A percentile compares a stretch with the other conserved stretches of the same genome.
phyloP scores from a whole-genome alignment of 2,113 vertebrate genomes.

The Equus quagga region DNA sequence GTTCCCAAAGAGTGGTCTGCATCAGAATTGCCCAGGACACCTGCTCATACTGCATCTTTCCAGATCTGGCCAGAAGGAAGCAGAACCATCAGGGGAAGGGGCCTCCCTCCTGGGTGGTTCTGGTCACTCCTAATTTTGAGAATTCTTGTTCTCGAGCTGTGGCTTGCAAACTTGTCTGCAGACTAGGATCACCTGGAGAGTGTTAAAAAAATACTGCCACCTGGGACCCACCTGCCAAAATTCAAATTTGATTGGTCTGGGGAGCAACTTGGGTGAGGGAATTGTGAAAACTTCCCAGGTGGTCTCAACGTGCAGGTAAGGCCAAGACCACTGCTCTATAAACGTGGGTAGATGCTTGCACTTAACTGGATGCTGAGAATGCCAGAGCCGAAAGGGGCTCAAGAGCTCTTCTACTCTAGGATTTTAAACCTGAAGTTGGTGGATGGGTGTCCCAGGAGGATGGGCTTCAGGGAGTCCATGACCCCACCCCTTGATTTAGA shows the following conservation, averaged over 20 bases:
- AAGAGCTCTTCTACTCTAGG: no score
- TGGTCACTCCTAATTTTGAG: background rate
- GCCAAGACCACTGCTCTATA: background rate
- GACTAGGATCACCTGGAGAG: background rate
- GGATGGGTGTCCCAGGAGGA: rapidly evolving
- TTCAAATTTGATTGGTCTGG: background rate
- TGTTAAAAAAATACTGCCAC: background rate
- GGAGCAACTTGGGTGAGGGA: background rate
- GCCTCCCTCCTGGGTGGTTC: background rate
- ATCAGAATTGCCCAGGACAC: background rate
- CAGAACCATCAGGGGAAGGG: rapidly evolving
- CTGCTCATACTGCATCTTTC: background rate
- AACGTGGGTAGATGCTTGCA: background rate
- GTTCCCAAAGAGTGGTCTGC: background rate
- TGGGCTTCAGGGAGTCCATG: background rate
- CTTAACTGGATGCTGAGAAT: background rate
- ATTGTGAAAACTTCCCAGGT: background rate
- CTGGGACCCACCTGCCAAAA: background rate
- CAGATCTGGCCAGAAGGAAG: background rate
- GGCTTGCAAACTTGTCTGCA: background rate
- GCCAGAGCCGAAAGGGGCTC: rapidly evolving
- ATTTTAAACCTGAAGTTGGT: background rate
- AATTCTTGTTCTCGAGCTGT: background rate
- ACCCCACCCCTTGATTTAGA: background rate
- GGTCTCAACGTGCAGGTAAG: background rate